Conservation (phyloP, 2,113 vertebrate genomes). For the Trochalopteron elliotii region DNA sequence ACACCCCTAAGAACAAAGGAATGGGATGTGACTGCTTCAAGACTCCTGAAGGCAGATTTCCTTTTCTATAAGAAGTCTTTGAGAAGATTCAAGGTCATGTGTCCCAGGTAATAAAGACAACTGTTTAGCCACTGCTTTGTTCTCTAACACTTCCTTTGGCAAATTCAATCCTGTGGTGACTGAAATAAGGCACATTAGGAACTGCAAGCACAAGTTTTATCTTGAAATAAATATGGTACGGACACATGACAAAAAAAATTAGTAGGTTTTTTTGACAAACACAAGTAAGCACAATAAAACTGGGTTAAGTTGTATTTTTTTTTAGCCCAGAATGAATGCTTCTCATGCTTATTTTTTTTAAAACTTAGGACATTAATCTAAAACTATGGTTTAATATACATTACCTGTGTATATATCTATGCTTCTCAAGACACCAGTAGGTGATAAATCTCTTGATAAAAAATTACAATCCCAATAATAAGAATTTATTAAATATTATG, state of each 20-base stretch:
- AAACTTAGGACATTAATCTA: neutral
- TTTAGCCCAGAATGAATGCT: neutral
- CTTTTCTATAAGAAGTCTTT: neutral
- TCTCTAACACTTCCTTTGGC: neutral
- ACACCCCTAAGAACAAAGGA: neutral
- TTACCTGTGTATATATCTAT: neutral
- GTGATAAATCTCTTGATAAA: neutral
- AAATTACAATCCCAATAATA: neutral
- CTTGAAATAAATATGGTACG: neutral
- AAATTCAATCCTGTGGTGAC: neutral
- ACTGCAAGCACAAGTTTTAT: neutral
- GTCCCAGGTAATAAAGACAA: constrained; percentile 29
- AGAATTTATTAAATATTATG: neutral
- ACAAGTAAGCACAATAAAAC: neutral
- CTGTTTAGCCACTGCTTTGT: constrained; percentile 10
- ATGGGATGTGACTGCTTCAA: constrained; percentile 26
- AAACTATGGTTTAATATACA: neutral
- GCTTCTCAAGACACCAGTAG: neutral
- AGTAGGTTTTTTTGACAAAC: neutral
- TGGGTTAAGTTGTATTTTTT: neutral
- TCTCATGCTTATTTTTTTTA: neutral
- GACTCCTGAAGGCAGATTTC: constrained; percentile 33
- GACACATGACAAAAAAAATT: neutral
- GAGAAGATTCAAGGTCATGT: constrained; percentile 39
- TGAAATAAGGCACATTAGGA: neutral